Evolutionary conservation across 2,797 vertebrate genomes (phyloP).

Genomic region (Echeneis naucrates): DNA sequence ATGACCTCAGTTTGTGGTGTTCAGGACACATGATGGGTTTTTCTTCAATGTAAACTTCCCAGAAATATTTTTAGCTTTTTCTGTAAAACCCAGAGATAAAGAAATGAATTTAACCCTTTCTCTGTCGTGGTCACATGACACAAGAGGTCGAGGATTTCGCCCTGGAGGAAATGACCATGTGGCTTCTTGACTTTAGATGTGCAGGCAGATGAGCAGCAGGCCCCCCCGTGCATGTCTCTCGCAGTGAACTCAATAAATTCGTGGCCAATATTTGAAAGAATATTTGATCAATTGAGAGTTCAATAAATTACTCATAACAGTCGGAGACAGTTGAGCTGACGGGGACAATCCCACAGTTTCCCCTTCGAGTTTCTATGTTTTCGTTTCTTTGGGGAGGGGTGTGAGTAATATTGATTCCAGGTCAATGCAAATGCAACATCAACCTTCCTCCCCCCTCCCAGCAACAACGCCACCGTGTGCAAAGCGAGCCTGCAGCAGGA

Average conservation of each 20-base stretch:
- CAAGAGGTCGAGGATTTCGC: background rate
- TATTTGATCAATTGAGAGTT: background rate
- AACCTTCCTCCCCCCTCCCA: too few species aligned
- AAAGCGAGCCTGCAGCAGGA: conserved; percentile 31
- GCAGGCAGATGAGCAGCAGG: background rate
- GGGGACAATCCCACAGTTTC: conserved; percentile 44
- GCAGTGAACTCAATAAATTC: background rate
- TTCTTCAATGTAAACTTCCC: conserved; percentile 68
- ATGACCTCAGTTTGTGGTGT: conserved; percentile 70
- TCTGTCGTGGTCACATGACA: background rate
- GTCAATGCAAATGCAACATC: conserved; percentile 26
- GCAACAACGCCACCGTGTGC: conserved; percentile 25
- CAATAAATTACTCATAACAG: background rate
- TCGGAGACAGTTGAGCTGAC: background rate
- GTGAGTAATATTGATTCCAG: conserved; percentile 55
- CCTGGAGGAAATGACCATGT: background rate
- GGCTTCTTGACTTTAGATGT: too few species aligned
- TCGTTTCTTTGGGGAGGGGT: conserved; percentile 14
- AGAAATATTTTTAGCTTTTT: conserved; percentile 51
- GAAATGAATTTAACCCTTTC: conserved; percentile 37
- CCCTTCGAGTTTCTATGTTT: conserved; percentile 39
- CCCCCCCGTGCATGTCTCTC: background rate
- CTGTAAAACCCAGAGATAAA: background rate
- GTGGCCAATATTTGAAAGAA: background rate
- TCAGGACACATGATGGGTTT: conserved; percentile 62